Conservation (phyloP, 2,797 vertebrate genomes). For the Micromesistius poutassou region DNA sequence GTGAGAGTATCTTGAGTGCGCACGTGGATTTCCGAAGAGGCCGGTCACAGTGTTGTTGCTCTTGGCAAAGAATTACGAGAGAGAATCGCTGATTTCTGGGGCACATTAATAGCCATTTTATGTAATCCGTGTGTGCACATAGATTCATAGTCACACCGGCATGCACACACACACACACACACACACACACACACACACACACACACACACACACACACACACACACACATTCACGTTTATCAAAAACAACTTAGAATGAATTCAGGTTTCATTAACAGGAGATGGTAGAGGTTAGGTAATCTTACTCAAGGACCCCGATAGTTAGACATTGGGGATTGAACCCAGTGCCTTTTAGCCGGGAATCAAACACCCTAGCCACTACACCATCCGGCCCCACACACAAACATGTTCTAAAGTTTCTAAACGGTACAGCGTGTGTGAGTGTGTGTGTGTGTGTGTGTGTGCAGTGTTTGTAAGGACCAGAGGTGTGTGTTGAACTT, state of each 20-base stretch:
- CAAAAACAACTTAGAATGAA: background rate
- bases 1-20: no score
- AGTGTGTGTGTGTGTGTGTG: conserved; percentile 1
- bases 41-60: background rate
- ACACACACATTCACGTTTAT: background rate
- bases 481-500: background rate
- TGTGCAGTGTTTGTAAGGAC: background rate
- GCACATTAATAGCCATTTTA: background rate
- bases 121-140: background rate
- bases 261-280: no score
- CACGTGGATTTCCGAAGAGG: no score
- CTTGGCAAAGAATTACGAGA: background rate
- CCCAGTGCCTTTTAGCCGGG: no score
- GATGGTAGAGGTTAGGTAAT: no score
- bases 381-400: background rate
- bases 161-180: background rate
- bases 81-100: background rate
- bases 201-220: background rate
- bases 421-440: background rate
- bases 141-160: background rate
- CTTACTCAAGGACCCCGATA: background rate
- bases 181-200: background rate
- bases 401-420: background rate
- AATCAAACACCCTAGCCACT: background rate
- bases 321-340: no score